These are phyloP conservation scores for Microctonus hyperodae DNA, from an alignment of 2,888 invertebrate species.

Conservation along the genomic window DNA sequence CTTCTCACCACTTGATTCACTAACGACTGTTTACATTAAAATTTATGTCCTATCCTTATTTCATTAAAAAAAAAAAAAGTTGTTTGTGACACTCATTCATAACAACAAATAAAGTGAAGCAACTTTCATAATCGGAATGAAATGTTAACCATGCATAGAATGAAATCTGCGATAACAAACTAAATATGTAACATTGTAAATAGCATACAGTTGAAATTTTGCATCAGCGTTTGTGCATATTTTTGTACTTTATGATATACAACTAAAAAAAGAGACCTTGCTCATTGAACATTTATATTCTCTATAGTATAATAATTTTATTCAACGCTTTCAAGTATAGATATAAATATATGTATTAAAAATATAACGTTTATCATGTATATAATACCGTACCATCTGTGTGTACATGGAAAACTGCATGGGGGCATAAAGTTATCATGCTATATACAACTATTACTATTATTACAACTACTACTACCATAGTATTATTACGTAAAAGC, in stretches of 20 bases:
- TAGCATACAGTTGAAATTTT: too few species aligned
- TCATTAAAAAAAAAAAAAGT: neutral
- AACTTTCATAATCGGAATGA: neutral
- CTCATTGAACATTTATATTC: too few species aligned
- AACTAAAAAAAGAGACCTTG: neutral
- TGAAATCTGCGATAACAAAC: neutral
- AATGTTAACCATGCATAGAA: neutral
- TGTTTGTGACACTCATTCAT: too few species aligned
- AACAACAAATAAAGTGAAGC: too few species aligned
- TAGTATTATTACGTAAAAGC: too few species aligned
- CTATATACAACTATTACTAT: too few species aligned
- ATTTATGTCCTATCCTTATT: conserved; percentile 10
- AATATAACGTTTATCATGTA: neutral
- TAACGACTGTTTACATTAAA: conserved; percentile 16
- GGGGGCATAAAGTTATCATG: too few species aligned
- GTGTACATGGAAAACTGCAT: conserved; percentile 35
- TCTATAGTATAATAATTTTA: too few species aligned
- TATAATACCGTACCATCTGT: neutral
- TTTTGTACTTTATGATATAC: too few species aligned
- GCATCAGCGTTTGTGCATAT: too few species aligned
- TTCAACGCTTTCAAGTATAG: neutral
- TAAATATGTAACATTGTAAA: neutral
- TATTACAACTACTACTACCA: too few species aligned
- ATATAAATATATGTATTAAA: neutral
- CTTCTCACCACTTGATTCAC: conserved; percentile 29